A percentile compares a stretch with the other conserved stretches of the same genome.
phyloP scores from a whole-genome alignment of 2,888 invertebrate species.

The Punctoribates punctum region DNA sequence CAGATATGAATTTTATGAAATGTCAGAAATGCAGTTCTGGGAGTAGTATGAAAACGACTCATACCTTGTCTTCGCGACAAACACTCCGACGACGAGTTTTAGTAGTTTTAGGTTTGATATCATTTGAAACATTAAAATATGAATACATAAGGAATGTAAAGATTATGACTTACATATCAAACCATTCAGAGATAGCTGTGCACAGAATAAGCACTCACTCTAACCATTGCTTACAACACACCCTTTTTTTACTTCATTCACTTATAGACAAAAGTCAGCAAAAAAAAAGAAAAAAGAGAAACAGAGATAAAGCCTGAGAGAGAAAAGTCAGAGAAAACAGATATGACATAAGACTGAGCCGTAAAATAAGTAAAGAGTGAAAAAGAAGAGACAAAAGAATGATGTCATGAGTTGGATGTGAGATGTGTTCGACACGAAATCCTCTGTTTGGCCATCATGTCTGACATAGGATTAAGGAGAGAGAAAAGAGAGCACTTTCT shows the following conservation, averaged over 20 bases:
- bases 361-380: constrained; percentile 3
- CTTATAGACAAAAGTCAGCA: not conserved
- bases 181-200: not conserved
- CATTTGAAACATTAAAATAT: constrained; percentile 29
- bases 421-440: constrained; percentile 34
- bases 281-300: not conserved
- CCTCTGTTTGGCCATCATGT: constrained; percentile 37
- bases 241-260: constrained; percentile 21
- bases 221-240: not conserved
- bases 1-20: constrained; percentile 37
- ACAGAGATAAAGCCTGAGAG: not conserved
- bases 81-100: not conserved
- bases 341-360: not conserved
- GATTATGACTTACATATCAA: constrained; percentile 29
- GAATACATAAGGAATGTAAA: constrained; percentile 23
- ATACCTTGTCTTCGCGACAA: not conserved
- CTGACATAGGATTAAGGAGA: constrained; percentile 37
- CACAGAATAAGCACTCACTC: not conserved
- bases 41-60: constrained; percentile 6
- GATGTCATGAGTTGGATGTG: constrained; percentile 35
- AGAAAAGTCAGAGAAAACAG: not conserved
- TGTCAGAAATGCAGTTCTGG: constrained; percentile 35
- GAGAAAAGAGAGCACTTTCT: constrained; percentile 20
- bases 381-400: constrained; percentile 33
- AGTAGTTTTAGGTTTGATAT: constrained; percentile 19